These are phyloP conservation scores for Ashinkailepas kermadecensis DNA, from an alignment of 2,888 invertebrate species.

Conservation along the genomic window DNA sequence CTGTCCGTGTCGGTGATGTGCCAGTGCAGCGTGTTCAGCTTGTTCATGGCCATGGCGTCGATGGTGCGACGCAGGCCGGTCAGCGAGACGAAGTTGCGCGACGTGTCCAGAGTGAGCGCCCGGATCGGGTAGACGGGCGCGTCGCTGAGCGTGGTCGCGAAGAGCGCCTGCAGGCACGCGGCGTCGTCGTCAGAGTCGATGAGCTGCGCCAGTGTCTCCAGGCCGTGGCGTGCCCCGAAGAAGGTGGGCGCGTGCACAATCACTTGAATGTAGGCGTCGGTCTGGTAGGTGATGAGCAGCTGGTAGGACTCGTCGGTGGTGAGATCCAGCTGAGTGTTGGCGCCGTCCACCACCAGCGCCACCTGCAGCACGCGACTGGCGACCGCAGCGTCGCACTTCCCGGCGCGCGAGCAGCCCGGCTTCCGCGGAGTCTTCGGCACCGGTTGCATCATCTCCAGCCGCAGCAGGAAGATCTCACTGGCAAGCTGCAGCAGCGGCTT, in stretches of 20 bases:
- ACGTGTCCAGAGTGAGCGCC: slow-evolving; percentile 50
- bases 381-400: slow-evolving; percentile 14
- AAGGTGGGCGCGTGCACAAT: slow-evolving; percentile 28
- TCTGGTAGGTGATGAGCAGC: slow-evolving; percentile 21
- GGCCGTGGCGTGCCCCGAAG: slow-evolving; percentile 34
- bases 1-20: slow-evolving; percentile 46
- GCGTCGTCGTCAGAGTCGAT: slow-evolving; percentile 31
- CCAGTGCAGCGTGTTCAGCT: slow-evolving; percentile 50
- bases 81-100: slow-evolving; percentile 40
- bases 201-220: slow-evolving; percentile 33
- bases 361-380: slow-evolving; percentile 24
- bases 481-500: slow-evolving; percentile 25
- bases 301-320: slow-evolving; percentile 28
- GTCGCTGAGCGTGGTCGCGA: slow-evolving; percentile 38
- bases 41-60: slow-evolving; percentile 33
- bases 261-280: slow-evolving; percentile 22
- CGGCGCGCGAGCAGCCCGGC: slow-evolving; percentile 10
- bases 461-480: slow-evolving; percentile 26
- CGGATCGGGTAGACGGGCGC: slow-evolving; percentile 49
- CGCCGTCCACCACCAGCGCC: slow-evolving; percentile 16
- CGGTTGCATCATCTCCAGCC: slow-evolving; percentile 29
- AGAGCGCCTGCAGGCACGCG: slow-evolving; percentile 28
- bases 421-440: not conserved
- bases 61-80: slow-evolving; percentile 29
- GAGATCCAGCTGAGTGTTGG: slow-evolving; percentile 6